A percentile compares a stretch with the other conserved stretches of the same genome.
Conservation (phyloP, 2,888 invertebrate species). For the Melanostoma scalare region DNA sequence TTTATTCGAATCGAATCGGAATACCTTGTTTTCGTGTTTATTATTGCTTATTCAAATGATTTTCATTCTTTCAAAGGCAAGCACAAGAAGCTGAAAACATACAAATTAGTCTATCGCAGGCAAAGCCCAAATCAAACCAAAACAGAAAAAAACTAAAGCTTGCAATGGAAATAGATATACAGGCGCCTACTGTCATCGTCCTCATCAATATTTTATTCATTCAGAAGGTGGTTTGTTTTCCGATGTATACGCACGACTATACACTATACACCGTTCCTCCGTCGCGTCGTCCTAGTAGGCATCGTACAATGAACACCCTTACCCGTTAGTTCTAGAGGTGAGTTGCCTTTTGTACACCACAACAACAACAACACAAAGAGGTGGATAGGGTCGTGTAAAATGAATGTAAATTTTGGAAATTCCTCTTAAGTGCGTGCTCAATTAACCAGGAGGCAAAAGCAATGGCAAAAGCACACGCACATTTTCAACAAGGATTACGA, state of each 20-base stretch:
- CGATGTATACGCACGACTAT: conserved; percentile 12
- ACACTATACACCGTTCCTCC: not conserved
- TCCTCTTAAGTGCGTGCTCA: conserved; percentile 71
- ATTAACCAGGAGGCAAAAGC: conserved; percentile 64
- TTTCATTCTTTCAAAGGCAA: conserved; percentile 1
- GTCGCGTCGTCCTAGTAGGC: too few species aligned
- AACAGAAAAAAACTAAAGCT: not conserved
- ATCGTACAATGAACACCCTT: too few species aligned
- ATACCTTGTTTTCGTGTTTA: conserved; percentile 59
- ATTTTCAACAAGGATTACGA: conserved; percentile 67
- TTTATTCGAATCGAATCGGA: conserved; percentile 53
- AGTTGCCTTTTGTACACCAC: too few species aligned
- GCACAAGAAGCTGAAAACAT: conserved; percentile 28
- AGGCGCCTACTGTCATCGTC: conserved; percentile 46
- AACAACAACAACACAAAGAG: not conserved
- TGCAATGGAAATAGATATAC: conserved; percentile 27
- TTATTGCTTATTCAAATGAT: conserved; percentile 60
- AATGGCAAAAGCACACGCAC: conserved; percentile 65
- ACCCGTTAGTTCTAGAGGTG: too few species aligned
- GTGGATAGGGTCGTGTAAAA: conserved; percentile 21
- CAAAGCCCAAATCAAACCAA: too few species aligned
- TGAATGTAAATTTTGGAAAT: conserved; percentile 64
- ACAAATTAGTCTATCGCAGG: conserved; percentile 36
- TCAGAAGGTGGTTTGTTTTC: conserved; percentile 29
- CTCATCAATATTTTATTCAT: conserved; percentile 70